phyloP scores from a whole-genome alignment of 2,797 vertebrate genomes.

The Xiphophorus birchmanni region DNA sequence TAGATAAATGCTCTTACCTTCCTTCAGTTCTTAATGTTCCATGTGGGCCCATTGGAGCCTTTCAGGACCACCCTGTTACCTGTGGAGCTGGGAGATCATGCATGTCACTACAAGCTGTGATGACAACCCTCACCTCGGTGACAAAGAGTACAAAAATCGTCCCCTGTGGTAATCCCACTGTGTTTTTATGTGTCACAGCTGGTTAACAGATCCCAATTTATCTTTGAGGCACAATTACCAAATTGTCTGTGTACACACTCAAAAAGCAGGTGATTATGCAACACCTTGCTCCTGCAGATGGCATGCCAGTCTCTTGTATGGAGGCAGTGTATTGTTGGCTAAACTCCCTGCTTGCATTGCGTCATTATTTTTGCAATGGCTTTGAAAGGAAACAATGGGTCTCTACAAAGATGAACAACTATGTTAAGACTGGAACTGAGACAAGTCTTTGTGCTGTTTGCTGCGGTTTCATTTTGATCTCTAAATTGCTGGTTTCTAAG shows the following conservation, averaged over 20 bases:
- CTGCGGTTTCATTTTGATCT: not conserved
- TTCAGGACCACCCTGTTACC: constrained; percentile 36
- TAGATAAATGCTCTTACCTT: not conserved
- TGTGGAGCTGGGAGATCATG: constrained; percentile 25
- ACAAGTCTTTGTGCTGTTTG: constrained; percentile 7
- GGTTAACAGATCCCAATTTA: constrained; percentile 35
- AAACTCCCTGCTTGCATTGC: constrained; percentile 2
- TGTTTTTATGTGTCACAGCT: constrained; percentile 32
- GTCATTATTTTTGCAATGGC: not conserved
- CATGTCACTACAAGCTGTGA: constrained; percentile 53
- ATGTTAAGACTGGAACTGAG: not conserved
- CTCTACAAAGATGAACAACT: not conserved
- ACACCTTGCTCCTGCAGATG: constrained; percentile 23
- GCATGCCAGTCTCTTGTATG: constrained; percentile 19
- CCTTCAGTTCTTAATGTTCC: constrained; percentile 33
- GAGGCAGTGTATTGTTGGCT: not conserved
- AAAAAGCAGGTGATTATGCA: constrained; percentile 16
- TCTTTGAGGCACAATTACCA: constrained; percentile 19
- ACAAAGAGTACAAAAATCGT: constrained; percentile 25
- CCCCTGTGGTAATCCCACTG: constrained; percentile 30
- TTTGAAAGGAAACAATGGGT: constrained; percentile 5
- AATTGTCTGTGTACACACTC: constrained; percentile 13
- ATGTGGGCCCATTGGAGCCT: constrained; percentile 30
- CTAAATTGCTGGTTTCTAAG: not conserved
- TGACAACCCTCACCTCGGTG: constrained; percentile 38